Conservation (phyloP, 2,888 invertebrate species). For the Pinctada fucata region DNA sequence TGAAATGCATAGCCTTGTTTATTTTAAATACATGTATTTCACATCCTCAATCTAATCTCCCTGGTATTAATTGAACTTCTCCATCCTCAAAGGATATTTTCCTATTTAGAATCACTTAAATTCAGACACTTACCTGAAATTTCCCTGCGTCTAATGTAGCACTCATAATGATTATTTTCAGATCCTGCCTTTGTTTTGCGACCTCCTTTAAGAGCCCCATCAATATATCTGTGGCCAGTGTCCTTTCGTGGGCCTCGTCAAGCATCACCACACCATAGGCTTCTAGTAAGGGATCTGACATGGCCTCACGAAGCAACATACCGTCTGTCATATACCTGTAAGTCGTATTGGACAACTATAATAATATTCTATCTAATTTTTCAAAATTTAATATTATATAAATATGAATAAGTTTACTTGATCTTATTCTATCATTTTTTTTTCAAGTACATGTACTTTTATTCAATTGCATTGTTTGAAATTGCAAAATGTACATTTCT, state of each 20-base stretch:
- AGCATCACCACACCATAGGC: conserved; percentile 96
- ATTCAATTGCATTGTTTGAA: no score
- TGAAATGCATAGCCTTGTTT: no score
- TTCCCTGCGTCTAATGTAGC: conserved; percentile 99
- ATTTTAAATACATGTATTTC: no score
- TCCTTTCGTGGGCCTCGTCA: conserved; percentile 99
- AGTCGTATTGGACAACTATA: conserved; percentile 1
- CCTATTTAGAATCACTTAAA: neutral
- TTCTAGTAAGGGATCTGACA: conserved; percentile 99
- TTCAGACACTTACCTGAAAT: conserved; percentile 82
- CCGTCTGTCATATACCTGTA: conserved; percentile 97
- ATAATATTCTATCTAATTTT: neutral
- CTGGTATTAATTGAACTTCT: no score
- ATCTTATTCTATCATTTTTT: no score
- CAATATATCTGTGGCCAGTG: conserved; percentile 97
- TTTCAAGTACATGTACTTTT: no score
- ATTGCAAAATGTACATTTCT: no score
- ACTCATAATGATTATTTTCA: conserved; percentile 99
- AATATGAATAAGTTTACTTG: no score
- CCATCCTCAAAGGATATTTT: neutral
- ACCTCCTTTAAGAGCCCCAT: conserved; percentile 99
- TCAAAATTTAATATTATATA: no score
- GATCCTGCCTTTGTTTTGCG: conserved; percentile 91
- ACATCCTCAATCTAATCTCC: no score
- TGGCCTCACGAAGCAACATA: conserved; percentile 99